phyloP scores from a whole-genome alignment of 2,113 vertebrate species.

The Toxotes jaculatrix region DNA sequence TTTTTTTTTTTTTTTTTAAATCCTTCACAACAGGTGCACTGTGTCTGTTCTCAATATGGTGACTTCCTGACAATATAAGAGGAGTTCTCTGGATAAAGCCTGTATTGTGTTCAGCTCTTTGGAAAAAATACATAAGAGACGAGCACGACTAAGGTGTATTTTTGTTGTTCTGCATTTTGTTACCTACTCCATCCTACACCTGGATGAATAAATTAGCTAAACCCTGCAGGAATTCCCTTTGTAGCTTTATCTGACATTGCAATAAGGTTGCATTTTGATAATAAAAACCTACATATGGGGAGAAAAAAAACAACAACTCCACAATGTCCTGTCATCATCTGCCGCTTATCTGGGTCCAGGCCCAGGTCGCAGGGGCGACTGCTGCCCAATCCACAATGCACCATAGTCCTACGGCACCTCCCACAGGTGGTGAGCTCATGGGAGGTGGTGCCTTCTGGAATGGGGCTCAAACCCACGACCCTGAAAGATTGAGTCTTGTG shows the following conservation, averaged over 20 bases:
- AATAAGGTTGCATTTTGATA: constrained; percentile 35
- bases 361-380: too few relatives aligned
- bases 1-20: constrained; percentile 2
- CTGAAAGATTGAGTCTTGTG: too few relatives aligned
- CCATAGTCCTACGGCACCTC: too few relatives aligned
- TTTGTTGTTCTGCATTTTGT: constrained; percentile 34
- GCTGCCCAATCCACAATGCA: too few relatives aligned
- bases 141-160: neutral
- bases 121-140: neutral
- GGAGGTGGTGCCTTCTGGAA: too few relatives aligned
- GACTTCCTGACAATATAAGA: neutral
- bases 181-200: constrained; percentile 6
- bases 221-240: constrained; percentile 40
- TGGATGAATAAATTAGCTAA: constrained; percentile 42
- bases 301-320: neutral
- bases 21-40: constrained; percentile 2
- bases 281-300: constrained; percentile 34
- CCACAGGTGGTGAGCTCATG: too few relatives aligned
- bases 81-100: neutral
- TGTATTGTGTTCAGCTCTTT: neutral
- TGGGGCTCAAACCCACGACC: too few relatives aligned
- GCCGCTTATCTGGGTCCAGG: too few relatives aligned
- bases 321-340: too few relatives aligned
- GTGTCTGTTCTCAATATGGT: neutral
- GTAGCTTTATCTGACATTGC: constrained; percentile 44